Base-by-base conservation (phyloP, 1,140 invertebrate genomes). In the Halictus rubicundus region DNA sequence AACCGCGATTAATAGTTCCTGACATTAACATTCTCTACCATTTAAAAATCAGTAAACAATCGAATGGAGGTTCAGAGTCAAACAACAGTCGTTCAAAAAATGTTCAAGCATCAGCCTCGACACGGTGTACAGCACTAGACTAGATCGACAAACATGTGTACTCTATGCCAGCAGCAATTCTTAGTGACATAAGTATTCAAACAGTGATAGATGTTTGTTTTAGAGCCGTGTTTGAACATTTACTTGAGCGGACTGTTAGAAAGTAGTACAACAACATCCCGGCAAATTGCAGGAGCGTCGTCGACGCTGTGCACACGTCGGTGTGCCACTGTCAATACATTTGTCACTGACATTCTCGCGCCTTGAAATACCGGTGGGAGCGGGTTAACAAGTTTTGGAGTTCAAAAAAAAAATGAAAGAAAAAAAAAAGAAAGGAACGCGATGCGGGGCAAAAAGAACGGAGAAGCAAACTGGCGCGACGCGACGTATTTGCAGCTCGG, bases 251-350 rank as follows among this genome's bases (percentile, higher is more conserved):
- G 21, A 32, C 49, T 32, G 46, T 27, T 60, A 16, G 39, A 71
- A 72, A 25, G 14, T 42, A 59, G 52, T 32, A 25, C 19, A 76
- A 54, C 39, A n/a, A 39, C 37, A 32, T 14, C 32, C 52, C 23
- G 68, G 25, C 52, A 59, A 59, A 68, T 46, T 7, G 8, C 1
- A 21, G 23, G 19, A n/a, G 46, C 69, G 57, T 70, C 27, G 60
- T 57, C 49, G 32, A 72, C 76, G 23, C 21, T 16, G 1, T 14
- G 16, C 19, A 8, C 9, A 39, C 2, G n/a, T 10, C 1, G 37
- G 25, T 4, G n/a, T 76, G 68, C 52, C 37, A 27, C 54, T 68
- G 82, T 81, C 83, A 69, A 85, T 84, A 84, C 83, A 84, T 85
- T 69, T 84, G 77, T 85, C 83, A 85, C 73, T 46, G 78, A 74